A percentile compares a stretch with the other conserved stretches of the same genome.
Evolutionary conservation across 2,113 vertebrate species (phyloP).

Genomic region (Macaca mulatta): DNA sequence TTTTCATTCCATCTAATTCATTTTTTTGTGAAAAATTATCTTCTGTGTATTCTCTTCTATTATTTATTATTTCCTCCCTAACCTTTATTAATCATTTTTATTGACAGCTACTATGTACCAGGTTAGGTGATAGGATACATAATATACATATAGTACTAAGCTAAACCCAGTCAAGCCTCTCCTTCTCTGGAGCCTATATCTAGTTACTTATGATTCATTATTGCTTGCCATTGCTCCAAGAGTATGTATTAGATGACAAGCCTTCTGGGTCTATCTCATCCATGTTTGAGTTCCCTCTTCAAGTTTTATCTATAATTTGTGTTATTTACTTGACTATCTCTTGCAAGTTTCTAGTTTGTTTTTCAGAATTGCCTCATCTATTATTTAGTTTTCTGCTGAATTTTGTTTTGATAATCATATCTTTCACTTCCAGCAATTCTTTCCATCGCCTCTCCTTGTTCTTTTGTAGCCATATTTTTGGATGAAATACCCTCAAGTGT

Average conservation of each 20-base stretch:
- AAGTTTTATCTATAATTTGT: neutral
- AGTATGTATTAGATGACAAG: neutral
- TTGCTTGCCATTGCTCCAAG: neutral
- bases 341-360: neutral
- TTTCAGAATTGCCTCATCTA: neutral
- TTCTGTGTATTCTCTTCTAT: neutral
- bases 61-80: neutral
- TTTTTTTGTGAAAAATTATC: neutral
- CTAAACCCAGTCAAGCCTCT: neutral
- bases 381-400: neutral
- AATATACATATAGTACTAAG: neutral
- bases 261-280: neutral
- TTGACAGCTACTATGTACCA: neutral
- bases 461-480: neutral
- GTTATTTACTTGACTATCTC: neutral
- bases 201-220: neutral
- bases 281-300: neutral
- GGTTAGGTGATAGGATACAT: neutral
- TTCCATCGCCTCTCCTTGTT: neutral
- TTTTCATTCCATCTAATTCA: neutral
- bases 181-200: neutral
- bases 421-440: neutral
- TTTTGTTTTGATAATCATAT: neutral
- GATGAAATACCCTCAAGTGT: neutral
- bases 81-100: neutral